Percentiles rank a stretch among this genome's conserved stretches.
Conservation (phyloP, 1,140 invertebrate genomes). For the Diabrotica undecimpunctata region DNA sequence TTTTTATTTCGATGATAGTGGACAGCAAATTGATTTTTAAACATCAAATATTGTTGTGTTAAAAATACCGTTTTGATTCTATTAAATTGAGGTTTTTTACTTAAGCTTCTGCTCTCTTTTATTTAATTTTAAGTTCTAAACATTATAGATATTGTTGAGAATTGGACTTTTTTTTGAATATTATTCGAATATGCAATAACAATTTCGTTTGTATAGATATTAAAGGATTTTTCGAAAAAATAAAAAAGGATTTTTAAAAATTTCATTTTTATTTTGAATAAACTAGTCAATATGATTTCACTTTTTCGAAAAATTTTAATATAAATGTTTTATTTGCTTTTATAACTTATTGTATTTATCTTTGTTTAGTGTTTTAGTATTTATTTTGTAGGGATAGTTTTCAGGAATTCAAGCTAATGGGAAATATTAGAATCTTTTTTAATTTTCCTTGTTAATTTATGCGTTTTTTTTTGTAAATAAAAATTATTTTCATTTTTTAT, state of each 20-base stretch:
- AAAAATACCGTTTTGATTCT: not conserved
- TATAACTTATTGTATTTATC: conserved; percentile 3
- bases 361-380: conserved; percentile 3
- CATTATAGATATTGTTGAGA: not conserved
- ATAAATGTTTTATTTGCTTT: not conserved
- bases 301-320: not conserved
- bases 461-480: too few relatives aligned
- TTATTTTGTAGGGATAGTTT: not conserved
- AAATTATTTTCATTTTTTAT: too few relatives aligned
- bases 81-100: not conserved
- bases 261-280: not conserved
- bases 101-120: not conserved
- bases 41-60: too few relatives aligned
- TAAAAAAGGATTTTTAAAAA: not conserved
- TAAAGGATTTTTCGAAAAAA: not conserved
- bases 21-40: not conserved
- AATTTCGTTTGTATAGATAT: not conserved
- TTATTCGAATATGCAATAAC: not conserved
- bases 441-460: too few relatives aligned
- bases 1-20: not conserved
- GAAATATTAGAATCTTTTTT: too few relatives aligned
- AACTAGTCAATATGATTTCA: not conserved
- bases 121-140: not conserved
- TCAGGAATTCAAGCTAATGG: too few relatives aligned
- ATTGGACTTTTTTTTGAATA: not conserved